These are phyloP conservation scores for Coregonus clupeaformis DNA, from an alignment of 2,113 vertebrate genomes.

Conservation along the genomic window DNA sequence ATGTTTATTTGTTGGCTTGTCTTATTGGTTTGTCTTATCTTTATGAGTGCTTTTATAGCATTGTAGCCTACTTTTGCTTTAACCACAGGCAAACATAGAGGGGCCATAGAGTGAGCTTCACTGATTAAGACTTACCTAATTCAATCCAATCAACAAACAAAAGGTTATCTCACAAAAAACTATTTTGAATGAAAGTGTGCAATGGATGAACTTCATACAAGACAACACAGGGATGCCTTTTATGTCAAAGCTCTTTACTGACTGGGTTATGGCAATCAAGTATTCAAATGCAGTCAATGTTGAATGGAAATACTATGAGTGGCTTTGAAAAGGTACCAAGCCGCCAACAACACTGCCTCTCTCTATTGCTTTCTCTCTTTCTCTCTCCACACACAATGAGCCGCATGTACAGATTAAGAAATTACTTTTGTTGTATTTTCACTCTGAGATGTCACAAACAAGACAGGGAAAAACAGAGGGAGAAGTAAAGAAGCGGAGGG, in stretches of 20 bases:
- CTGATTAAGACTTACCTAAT: too few species aligned
- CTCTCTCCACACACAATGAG: slow-evolving; percentile 65
- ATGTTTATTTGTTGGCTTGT: slow-evolving; percentile 22
- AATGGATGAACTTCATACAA: slow-evolving; percentile 63
- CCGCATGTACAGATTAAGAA: slow-evolving; percentile 76
- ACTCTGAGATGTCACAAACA: slow-evolving; percentile 78
- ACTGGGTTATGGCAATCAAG: slow-evolving; percentile 62
- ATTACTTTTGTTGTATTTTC: slow-evolving; percentile 81
- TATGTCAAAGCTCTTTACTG: slow-evolving; percentile 61
- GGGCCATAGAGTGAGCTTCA: too few species aligned
- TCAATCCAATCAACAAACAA: too few species aligned
- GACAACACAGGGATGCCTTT: slow-evolving; percentile 64
- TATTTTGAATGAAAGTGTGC: slow-evolving; percentile 55
- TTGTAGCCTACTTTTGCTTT: too few species aligned
- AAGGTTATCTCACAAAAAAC: slow-evolving; percentile 69
- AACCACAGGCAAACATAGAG: too few species aligned
- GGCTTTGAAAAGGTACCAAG: slow-evolving; percentile 69
- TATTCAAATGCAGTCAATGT: slow-evolving; percentile 74
- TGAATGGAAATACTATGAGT: slow-evolving; percentile 68
- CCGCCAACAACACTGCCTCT: slow-evolving; percentile 55
- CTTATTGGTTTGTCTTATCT: slow-evolving; percentile 25
- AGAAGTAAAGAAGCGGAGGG: slow-evolving; percentile 51
- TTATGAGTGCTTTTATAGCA: too few species aligned
- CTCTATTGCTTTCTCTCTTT: slow-evolving; percentile 23
- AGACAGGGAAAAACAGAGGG: slow-evolving; percentile 61